phyloP scores from a whole-genome alignment of 2,113 vertebrate genomes.

The Numida meleagris region DNA sequence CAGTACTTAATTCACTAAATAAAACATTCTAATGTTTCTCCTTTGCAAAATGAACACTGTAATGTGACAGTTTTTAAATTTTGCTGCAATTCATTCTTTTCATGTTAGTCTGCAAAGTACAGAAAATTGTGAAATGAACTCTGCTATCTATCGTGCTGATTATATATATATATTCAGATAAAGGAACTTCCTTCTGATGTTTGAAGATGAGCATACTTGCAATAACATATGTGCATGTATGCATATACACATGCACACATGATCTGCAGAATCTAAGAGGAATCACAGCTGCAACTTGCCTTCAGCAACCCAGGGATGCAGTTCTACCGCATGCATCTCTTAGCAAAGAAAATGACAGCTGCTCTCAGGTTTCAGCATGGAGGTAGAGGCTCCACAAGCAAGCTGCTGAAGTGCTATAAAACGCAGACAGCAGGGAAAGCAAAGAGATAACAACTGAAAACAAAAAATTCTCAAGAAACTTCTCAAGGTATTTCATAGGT shows the following conservation, averaged over 20 bases:
- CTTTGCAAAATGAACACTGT: not conserved
- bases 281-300: not conserved
- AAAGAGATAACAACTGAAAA: not conserved
- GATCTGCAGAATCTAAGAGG: not conserved
- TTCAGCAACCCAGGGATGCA: not conserved
- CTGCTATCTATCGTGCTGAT: not conserved
- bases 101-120: not conserved
- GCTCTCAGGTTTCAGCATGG: not conserved
- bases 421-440: not conserved
- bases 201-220: not conserved
- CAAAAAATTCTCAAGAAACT: not conserved
- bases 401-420: not conserved
- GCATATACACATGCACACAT: too few species aligned
- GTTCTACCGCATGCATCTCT: not conserved
- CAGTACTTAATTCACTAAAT: not conserved
- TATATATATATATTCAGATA: not conserved
- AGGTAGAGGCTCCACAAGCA: not conserved
- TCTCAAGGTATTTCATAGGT: not conserved
- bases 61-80: not conserved
- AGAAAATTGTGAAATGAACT: not conserved
- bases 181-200: not conserved
- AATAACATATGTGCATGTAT: too few species aligned
- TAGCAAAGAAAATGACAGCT: not conserved
- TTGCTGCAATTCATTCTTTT: not conserved
- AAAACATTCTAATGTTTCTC: not conserved